A percentile compares a stretch with the other conserved stretches of the same genome.
Evolutionary conservation across 2,797 vertebrate species (phyloP).

Genomic region (Pelodytes ibericus): DNA sequence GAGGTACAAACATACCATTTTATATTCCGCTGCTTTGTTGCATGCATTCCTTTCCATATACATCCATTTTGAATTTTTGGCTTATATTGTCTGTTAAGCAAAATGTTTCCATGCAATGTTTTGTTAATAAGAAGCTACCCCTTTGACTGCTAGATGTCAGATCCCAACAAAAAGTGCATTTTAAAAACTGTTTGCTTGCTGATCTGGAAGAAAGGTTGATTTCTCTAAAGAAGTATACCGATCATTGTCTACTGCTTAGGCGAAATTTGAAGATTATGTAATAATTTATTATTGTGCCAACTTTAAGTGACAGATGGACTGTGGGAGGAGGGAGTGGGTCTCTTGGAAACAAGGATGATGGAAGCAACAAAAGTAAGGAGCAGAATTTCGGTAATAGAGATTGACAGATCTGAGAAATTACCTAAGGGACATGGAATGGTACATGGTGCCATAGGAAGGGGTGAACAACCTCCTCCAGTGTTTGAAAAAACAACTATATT

Average conservation of each 20-base stretch:
- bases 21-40: conserved; percentile 20
- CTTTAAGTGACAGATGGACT: conserved; percentile 12
- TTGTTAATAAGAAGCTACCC: too few species aligned
- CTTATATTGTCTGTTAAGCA: neutral
- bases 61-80: conserved; percentile 6
- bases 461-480: too few species aligned
- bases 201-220: too few species aligned
- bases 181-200: too few species aligned
- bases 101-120: neutral
- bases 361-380: neutral
- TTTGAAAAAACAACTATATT: too few species aligned
- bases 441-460: too few species aligned
- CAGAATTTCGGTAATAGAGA: neutral
- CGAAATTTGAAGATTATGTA: neutral
- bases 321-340: conserved; percentile 7
- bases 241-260: too few species aligned
- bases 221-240: too few species aligned
- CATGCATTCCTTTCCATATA: conserved; percentile 33
- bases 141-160: too few species aligned
- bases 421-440: too few species aligned
- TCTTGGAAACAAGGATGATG: neutral
- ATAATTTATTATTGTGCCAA: conserved; percentile 7
- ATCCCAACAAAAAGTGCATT: too few species aligned
- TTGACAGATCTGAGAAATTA: neutral
- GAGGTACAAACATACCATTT: conserved; percentile 84